Conservation (phyloP, 2,113 vertebrate genomes). For the Rhabdornis inornatus region DNA sequence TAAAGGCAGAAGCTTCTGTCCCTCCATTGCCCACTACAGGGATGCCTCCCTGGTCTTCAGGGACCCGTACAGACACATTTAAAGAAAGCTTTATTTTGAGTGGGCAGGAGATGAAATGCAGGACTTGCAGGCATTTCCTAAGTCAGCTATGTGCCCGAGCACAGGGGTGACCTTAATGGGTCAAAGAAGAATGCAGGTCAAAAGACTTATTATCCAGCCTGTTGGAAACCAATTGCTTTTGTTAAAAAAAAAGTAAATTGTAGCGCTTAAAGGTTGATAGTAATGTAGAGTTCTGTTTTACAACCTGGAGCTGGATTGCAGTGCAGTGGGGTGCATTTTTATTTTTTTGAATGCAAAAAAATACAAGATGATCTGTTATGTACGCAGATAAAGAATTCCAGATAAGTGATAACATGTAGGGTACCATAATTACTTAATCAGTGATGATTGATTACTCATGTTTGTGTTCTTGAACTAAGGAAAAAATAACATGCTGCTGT, state of each 20-base stretch:
- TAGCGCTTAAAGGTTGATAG: constrained; percentile 69
- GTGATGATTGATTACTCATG: constrained; percentile 75
- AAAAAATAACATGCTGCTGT: constrained; percentile 69
- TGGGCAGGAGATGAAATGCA: constrained; percentile 85
- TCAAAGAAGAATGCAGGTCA: constrained; percentile 91
- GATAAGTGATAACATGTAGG: constrained; percentile 64
- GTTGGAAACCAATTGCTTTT: constrained; percentile 92
- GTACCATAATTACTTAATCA: constrained; percentile 78
- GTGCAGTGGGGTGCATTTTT: neutral
- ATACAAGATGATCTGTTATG: neutral
- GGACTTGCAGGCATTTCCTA: constrained; percentile 86
- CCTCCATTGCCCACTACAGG: constrained; percentile 92
- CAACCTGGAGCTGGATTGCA: constrained; percentile 45
- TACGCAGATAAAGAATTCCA: constrained; percentile 58
- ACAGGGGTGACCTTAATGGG: constrained; percentile 84
- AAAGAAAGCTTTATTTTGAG: constrained; percentile 96
- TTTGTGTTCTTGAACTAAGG: constrained; percentile 74
- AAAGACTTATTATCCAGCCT: constrained; percentile 97
- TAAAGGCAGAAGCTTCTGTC: constrained; percentile 97
- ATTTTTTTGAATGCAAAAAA: constrained; percentile 15
- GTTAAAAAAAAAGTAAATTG: constrained; percentile 75
- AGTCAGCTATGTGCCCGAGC: constrained; percentile 81
- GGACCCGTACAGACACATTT: constrained; percentile 89
- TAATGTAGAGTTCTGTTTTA: constrained; percentile 65
- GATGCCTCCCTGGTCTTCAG: constrained; percentile 87